phyloP scores from a whole-genome alignment of 2,113 vertebrate genomes.

The Hymenochirus boettgeri region DNA sequence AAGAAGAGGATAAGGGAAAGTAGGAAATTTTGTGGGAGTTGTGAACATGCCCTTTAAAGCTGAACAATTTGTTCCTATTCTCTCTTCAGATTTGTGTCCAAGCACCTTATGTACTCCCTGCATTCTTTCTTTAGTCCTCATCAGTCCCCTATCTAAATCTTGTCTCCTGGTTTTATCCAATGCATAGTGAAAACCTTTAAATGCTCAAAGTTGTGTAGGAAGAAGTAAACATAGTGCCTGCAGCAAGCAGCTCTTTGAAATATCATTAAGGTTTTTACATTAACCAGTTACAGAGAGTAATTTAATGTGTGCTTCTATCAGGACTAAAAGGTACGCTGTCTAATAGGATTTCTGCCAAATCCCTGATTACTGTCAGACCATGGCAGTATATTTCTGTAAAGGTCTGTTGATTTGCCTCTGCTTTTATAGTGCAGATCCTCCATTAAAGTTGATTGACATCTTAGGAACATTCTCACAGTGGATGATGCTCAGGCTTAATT shows the following conservation, averaged over 20 bases:
- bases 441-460: neutral
- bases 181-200: no score
- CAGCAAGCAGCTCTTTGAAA: slow-evolving; percentile 5
- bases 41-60: no score
- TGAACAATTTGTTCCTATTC: no score
- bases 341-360: slow-evolving; percentile 40
- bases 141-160: no score
- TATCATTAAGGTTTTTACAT: slow-evolving; percentile 24
- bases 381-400: slow-evolving; percentile 22
- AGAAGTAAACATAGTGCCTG: no score
- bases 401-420: slow-evolving; percentile 17
- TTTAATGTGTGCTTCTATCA: slow-evolving; percentile 32
- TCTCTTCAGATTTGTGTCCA: no score
- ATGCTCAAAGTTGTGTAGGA: no score
- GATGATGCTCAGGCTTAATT: slow-evolving; percentile 2
- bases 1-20: no score
- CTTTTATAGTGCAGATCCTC: slow-evolving; percentile 14
- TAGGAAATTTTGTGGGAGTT: no score
- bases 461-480: neutral
- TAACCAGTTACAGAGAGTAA: slow-evolving; percentile 31
- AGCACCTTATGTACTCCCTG: no score
- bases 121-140: no score
- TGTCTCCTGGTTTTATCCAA: no score
- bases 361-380: slow-evolving; percentile 36
- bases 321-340: slow-evolving; percentile 34